Conservation (phyloP, 2,797 vertebrate genomes). For the Anabas testudineus region DNA sequence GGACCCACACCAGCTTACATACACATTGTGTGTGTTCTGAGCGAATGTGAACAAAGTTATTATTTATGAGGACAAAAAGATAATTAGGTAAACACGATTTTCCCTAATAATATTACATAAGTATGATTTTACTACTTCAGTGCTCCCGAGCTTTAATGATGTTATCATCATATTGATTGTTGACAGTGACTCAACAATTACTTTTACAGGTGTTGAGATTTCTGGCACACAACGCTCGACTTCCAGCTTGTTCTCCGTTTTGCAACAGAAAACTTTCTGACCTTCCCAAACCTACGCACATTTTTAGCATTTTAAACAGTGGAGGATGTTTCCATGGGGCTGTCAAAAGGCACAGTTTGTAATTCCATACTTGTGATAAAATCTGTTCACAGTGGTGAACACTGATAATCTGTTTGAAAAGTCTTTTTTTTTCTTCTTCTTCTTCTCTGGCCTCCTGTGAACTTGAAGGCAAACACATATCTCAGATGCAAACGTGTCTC, state of each 20-base stretch:
- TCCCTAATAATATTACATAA: background rate
- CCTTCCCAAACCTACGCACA: conserved; percentile 48
- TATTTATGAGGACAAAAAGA: conserved; percentile 4
- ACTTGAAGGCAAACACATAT: background rate
- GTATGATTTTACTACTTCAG: background rate
- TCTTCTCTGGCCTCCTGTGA: too few species aligned
- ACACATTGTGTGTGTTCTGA: background rate
- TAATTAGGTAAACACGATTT: background rate
- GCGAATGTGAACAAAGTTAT: conserved; percentile 17
- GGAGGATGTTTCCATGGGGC: conserved; percentile 27
- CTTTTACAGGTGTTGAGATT: conserved; percentile 60
- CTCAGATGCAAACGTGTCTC: background rate
- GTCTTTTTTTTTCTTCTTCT: background rate
- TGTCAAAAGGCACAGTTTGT: conserved; percentile 1
- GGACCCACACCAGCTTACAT: conserved; percentile 22
- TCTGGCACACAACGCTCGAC: conserved; percentile 39
- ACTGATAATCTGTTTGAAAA: background rate
- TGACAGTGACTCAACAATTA: conserved; percentile 45
- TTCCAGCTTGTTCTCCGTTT: conserved; percentile 45
- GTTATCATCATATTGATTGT: conserved; percentile 12
- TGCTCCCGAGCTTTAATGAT: background rate
- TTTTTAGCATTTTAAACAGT: conserved; percentile 39
- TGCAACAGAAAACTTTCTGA: conserved; percentile 40
- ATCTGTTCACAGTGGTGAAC: background rate
- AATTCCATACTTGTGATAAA: background rate